phyloP scores from a whole-genome alignment of 2,113 vertebrate genomes.

The Mustela nigripes region DNA sequence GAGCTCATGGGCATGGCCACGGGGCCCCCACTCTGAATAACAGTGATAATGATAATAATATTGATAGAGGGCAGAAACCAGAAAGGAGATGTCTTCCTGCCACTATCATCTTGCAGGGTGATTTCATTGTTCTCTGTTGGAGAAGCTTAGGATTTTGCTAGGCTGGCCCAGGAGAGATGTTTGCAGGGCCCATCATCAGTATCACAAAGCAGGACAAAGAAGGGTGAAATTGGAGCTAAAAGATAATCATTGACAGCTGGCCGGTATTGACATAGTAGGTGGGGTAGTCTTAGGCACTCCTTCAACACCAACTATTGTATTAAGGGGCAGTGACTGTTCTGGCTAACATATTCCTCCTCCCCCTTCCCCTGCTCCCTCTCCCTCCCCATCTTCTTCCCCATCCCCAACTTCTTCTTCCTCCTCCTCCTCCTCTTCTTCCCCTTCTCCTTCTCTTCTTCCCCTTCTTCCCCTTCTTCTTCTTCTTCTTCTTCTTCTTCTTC shows the following conservation, averaged over 20 bases:
- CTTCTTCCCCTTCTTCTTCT: too few species aligned
- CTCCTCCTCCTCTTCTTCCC: too few species aligned
- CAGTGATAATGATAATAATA: fast-evolving
- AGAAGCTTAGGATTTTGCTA: not conserved
- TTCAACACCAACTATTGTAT: not conserved
- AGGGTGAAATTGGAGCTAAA: not conserved
- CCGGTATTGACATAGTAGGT: not conserved
- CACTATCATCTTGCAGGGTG: not conserved
- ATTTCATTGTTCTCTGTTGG: not conserved
- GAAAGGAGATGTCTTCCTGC: not conserved
- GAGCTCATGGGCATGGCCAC: not conserved
- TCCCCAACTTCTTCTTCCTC: too few species aligned
- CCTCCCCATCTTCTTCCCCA: too few species aligned
- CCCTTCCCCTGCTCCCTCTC: too few species aligned
- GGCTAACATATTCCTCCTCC: not conserved
- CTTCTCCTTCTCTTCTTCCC: too few species aligned
- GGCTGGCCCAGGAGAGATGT: not conserved
- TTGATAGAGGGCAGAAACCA: not conserved
- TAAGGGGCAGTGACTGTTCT: not conserved
- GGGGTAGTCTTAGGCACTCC: not conserved
- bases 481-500: fast-evolving
- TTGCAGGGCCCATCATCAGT: not conserved
- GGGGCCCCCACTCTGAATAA: not conserved
- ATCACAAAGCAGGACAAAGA: not conserved
- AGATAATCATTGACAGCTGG: not conserved